phyloP scores from a whole-genome alignment of 2,888 invertebrate genomes.

The Lymantria monacha region DNA sequence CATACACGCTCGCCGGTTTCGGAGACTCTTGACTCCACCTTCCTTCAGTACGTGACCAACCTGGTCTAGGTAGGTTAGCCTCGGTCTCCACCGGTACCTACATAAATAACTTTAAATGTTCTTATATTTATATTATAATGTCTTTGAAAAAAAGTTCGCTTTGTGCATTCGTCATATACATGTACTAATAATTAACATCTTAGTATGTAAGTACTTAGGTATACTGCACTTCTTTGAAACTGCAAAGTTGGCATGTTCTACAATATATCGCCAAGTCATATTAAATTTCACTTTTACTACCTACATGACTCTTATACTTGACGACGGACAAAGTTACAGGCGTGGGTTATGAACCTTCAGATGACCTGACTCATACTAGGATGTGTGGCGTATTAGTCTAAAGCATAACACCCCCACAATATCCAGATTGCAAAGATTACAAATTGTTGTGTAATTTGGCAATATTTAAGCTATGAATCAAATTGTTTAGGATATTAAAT shows the following conservation, averaged over 20 bases:
- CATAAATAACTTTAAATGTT: too few relatives aligned
- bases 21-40: too few relatives aligned
- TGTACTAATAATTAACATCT: too few relatives aligned
- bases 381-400: conserved; percentile 44
- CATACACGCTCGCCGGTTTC: too few relatives aligned
- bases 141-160: too few relatives aligned
- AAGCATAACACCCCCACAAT: conserved; percentile 45
- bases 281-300: conserved; percentile 38
- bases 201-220: not conserved
- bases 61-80: too few relatives aligned
- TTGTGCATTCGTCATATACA: too few relatives aligned
- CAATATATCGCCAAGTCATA: conserved; percentile 25
- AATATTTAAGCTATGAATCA: conserved; percentile 7
- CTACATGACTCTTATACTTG: conserved; percentile 30
- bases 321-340: conserved; percentile 25
- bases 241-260: conserved; percentile 1
- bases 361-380: conserved; percentile 49
- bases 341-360: conserved; percentile 48
- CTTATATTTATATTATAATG: too few relatives aligned
- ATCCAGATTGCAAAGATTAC: conserved; percentile 28
- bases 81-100: too few relatives aligned
- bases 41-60: too few relatives aligned
- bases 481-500: too few relatives aligned
- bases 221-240: conserved; percentile 4
- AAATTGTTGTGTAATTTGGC: conserved; percentile 25